These are phyloP conservation scores for Archivesica marissinica DNA, from an alignment of 1,140 invertebrate species.

Conservation along the genomic window DNA sequence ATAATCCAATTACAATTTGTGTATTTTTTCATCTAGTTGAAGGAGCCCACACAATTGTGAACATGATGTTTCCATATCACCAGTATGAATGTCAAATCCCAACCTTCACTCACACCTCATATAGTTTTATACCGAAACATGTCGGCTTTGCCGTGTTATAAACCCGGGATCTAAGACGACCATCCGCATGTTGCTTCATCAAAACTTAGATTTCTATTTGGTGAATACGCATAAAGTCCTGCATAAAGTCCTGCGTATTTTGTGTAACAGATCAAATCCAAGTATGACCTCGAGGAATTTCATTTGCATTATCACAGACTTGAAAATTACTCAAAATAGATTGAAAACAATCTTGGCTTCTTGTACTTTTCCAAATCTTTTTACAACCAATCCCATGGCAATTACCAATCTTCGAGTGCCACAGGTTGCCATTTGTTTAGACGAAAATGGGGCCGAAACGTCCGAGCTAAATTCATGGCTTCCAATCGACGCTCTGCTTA, in stretches of 20 bases:
- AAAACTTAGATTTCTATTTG: constrained; percentile 18
- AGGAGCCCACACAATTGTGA: constrained; percentile 22
- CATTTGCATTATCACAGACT: constrained; percentile 44
- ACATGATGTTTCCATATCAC: constrained; percentile 4
- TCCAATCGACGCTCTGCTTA: too few relatives aligned
- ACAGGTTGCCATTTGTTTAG: too few relatives aligned
- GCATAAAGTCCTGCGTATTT: too few relatives aligned
- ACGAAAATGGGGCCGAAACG: too few relatives aligned
- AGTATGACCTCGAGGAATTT: neutral
- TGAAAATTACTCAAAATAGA: constrained; percentile 40
- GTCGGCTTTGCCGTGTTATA: constrained; percentile 65
- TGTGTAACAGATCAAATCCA: constrained; percentile 47
- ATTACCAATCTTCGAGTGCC: too few relatives aligned
- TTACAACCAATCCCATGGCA: too few relatives aligned
- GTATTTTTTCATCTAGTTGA: constrained; percentile 1
- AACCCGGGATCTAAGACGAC: constrained; percentile 40
- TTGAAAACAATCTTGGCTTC: constrained; percentile 9
- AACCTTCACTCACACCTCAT: too few relatives aligned
- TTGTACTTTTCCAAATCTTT: too few relatives aligned
- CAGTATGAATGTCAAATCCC: constrained; percentile 54
- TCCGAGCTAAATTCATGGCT: too few relatives aligned
- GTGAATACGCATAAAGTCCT: constrained; percentile 35
- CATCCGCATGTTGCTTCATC: constrained; percentile 60
- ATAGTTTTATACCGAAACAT: constrained; percentile 46
- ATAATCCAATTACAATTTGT: constrained; percentile 37